Evolutionary conservation across 2,113 vertebrate species (phyloP), one percentile per base, ranked within the genome.

Genomic region (Nettapus auritus): DNA sequence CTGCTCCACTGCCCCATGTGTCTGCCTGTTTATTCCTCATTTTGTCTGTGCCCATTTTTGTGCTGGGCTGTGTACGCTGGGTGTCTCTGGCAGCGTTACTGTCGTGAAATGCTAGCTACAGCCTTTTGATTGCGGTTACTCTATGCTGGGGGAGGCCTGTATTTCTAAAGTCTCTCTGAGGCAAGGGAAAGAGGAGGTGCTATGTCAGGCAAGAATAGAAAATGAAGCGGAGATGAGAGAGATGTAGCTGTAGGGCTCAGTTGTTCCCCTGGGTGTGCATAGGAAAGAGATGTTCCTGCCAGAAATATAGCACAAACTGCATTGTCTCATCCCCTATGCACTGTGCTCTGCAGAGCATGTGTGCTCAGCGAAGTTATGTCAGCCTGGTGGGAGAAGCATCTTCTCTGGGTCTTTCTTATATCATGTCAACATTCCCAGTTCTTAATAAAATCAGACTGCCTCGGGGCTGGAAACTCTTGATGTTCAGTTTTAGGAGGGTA

Each of bases 201-300:
- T 79, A 22, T 71, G 53, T 76, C 66, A 87, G 86, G 44, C 40
- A 92, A 66, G 77, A 94, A 68, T 53, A 62, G 83, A 69, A 96
- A 87, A 92, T 69, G 78, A 93, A 86, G 81, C 77, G 34, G 86
- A 95, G 73, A 62, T 74, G 69, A 86, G 75, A 94, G 46, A 88
- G 77, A 28, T 73, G 77, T 86, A 88, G 75, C 82, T 90, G 79
- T 52, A 85, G 74, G 93, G 69, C 69, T 94, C 53, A 40, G 74
- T 52, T 52, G 34, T 71, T 79, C 83, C 77, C 77, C n/a, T 68
- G 89, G 53, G 78, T 84, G 46, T 26, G 15, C 55, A 60, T 23
- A 29, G 76, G 66, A 76, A 87, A 86, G 87, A 93, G 76, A 75
- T 83, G 79, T 81, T 94, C 36, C 46, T 1, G 11, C 52, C 56